A percentile compares a stretch with the other conserved stretches of the same genome.
phyloP scores from a whole-genome alignment of 2,797 vertebrate genomes.

The Bovichtus diacanthus region DNA sequence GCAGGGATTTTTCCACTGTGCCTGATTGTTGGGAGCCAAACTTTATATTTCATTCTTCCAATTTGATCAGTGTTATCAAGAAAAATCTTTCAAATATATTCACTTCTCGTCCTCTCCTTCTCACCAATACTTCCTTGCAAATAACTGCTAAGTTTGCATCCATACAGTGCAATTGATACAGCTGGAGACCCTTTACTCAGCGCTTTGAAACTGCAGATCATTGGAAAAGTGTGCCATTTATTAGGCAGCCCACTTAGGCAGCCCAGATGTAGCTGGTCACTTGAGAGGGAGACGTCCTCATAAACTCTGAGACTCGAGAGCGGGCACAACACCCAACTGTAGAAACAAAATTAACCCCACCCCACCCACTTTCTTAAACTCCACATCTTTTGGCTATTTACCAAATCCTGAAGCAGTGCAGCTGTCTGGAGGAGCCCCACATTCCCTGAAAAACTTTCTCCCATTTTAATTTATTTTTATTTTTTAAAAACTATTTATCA shows the following conservation, averaged over 20 bases:
- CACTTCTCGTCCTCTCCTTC: not conserved
- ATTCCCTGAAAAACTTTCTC: conserved; percentile 49
- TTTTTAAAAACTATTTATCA: conserved; percentile 52
- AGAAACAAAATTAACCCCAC: conserved; percentile 56
- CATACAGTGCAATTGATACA: conserved; percentile 65
- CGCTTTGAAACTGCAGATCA: conserved; percentile 75
- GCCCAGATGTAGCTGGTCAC: conserved; percentile 80
- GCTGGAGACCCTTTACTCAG: conserved; percentile 60
- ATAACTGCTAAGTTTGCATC: conserved; percentile 54
- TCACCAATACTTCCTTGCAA: conserved; percentile 36
- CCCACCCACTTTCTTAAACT: conserved; percentile 33
- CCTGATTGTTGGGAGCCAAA: conserved; percentile 72
- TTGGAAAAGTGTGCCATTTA: conserved; percentile 76
- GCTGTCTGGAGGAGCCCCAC: conserved; percentile 65
- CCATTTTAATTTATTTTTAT: conserved; percentile 50
- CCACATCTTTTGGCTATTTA: conserved; percentile 57
- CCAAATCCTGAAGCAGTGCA: conserved; percentile 60
- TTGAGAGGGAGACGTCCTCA: conserved; percentile 76
- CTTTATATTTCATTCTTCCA: conserved; percentile 68
- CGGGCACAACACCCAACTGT: conserved; percentile 59
- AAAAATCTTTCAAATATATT: conserved; percentile 40
- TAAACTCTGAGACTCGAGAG: conserved; percentile 70
- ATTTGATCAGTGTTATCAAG: conserved; percentile 44
- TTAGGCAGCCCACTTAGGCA: conserved; percentile 74
- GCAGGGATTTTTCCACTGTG: conserved; percentile 65